phyloP scores from a whole-genome alignment of 2,888 invertebrate species.

The Euplexia lucipara region DNA sequence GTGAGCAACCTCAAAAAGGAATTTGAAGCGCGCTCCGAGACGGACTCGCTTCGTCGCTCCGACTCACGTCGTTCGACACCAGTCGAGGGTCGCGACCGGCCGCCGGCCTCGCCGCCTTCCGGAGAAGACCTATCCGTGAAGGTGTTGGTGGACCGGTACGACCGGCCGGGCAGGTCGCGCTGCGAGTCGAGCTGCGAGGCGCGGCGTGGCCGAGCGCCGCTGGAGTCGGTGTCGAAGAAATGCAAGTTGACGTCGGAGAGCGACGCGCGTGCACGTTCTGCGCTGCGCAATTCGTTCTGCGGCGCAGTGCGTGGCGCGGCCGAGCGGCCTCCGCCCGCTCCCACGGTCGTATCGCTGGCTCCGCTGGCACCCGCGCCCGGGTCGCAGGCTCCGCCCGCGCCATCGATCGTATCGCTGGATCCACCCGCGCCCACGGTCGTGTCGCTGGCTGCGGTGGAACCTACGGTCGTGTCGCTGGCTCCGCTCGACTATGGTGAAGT shows the following conservation, averaged over 20 bases:
- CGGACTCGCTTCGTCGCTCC: conserved; percentile 68
- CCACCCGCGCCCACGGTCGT: no score
- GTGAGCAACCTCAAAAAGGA: conserved; percentile 97
- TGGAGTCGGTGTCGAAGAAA: conserved; percentile 63
- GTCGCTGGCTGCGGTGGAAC: no score
- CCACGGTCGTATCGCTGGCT: conserved; percentile 73
- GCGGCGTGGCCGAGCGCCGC: conserved; percentile 58
- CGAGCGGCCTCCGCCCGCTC: conserved; percentile 82
- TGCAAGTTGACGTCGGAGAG: conserved; percentile 63
- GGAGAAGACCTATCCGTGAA: conserved; percentile 93
- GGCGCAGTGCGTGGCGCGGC: conserved; percentile 73
- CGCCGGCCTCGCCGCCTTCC: conserved; percentile 93
- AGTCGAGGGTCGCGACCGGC: conserved; percentile 66
- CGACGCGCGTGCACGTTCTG: conserved; percentile 56
- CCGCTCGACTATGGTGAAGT: conserved; percentile 90
- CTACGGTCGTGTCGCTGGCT: conserved; percentile 74
- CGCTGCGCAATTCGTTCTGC: conserved; percentile 70
- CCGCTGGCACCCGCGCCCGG: no score
- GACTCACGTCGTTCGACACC: conserved; percentile 67
- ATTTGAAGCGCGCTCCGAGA: conserved; percentile 93
- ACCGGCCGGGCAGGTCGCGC: conserved; percentile 80
- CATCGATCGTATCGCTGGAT: no score
- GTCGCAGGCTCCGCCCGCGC: conserved; percentile 79
- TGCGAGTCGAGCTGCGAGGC: conserved; percentile 72
- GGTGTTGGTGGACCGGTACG: conserved; percentile 94